Evolutionary conservation across 2,113 vertebrate species (phyloP), one percentile per base, ranked within the genome.

Genomic region (Sclerurus mexicanus): DNA sequence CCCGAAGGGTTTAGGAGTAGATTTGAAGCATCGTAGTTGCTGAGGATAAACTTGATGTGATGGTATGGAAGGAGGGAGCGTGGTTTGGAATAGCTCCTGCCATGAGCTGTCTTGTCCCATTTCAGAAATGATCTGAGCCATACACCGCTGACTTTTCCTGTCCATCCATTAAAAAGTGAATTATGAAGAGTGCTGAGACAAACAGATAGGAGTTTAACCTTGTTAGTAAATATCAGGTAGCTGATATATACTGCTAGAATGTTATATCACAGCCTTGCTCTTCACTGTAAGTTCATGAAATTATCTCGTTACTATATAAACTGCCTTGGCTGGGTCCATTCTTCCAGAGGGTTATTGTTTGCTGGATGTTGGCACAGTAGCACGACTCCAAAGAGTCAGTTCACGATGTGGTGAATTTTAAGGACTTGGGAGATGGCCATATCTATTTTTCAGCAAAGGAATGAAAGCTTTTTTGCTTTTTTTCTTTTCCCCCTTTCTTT

Each of bases 381-480:
- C 72, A 71, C 44, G 62, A 93, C 91, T 96, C 87, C 21, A 1
- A 95, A 94, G 96, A 97, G 75, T 84, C 93, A 42, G 68, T 86
- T 97, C 84, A 91, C 14, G 16, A 93, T 78, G 85, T 14, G 63
- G 83, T 95, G 71, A 96, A 96, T 96, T 97, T 93, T 95, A 95
- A 90, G 90, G 93, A 59, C 80, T 93, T 95, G 96, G 96, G 92
- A 94, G 90, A 92, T 96, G 96, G 97, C 94, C 89, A 60, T 87
- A 77, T 84, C 84, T 94, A 88, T 96, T 96, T 97, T 96, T 97
- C 95, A 97, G 91, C 93, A 91, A 97, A 98, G 97, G 97, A 98
- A 94, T 97, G 96, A 94, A 96, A 95, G 73, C 58, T 92, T 90
- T 90, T 78, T 37, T 18, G 3, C 30, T 42, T 42, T 42, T 42